Evolutionary conservation across 1,140 invertebrate genomes (phyloP), one percentile per base, ranked within the genome.

Genomic region (Potamilus streckersoni): DNA sequence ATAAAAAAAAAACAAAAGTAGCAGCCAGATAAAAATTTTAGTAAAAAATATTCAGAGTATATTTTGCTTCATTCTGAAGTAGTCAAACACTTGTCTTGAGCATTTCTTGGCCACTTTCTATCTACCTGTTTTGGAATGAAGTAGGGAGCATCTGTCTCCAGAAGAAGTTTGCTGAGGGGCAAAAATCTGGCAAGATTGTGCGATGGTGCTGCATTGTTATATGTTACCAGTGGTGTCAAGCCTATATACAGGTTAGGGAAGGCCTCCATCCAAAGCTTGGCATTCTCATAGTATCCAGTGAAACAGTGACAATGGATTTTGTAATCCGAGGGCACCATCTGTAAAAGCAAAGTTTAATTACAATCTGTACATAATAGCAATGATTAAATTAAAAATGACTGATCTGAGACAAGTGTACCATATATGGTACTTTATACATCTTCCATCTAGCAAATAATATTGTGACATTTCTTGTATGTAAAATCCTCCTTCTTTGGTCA

Each of bases 101-200:
- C 60, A 19, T 23, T 62, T 23, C 6, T 12, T 62, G 60, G 19
- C 60, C 19, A 62, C 6, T 56, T 17, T 27, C 38, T 55, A 62
- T 71, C 73, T 72, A 77, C 75, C 67, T 65, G 62, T 73, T 74
- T 76, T n/a, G 91, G 91, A 16, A 91, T 70, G 81, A 91, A 92
- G 78, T 91, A 92, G 17, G 91, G 91, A 20, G 91, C 84, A 82
- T 92, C 91, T 11, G 91, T 92, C 80, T 92, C 91, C 23, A 92
- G 74, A 13, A 92, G 80, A 3, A 92, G 79, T 65, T 85, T 79
- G 58, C 90, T 80, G 2, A 92, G 79, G 2, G 91, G 91, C 58
- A 92, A 80, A 20, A 81, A 81, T 27, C 79, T 71, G 6, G 87
- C 90, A 13, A 91, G 86, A 65, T 90, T 80, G 64, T 87, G 87